A percentile compares a stretch with the other conserved stretches of the same genome.
These are phyloP conservation scores for Gouania willdenowi DNA, from an alignment of 2,797 vertebrate genomes.

Conservation along the genomic window DNA sequence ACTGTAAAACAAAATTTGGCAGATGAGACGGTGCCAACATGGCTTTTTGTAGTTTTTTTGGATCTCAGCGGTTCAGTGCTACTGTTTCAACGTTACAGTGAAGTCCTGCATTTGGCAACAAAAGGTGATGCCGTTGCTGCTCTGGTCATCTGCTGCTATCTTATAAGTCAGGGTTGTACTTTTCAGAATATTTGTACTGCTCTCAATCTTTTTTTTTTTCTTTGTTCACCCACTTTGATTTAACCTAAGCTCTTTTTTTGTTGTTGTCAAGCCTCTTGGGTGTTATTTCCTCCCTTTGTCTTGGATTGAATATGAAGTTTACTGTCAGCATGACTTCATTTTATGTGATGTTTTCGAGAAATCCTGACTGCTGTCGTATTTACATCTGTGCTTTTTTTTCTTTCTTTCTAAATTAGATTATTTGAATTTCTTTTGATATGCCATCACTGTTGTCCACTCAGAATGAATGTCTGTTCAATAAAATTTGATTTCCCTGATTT, in stretches of 20 bases:
- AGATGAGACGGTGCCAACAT: conserved; percentile 49
- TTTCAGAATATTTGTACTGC: conserved; percentile 18
- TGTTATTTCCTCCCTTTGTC: conserved; percentile 30
- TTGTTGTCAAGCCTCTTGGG: conserved; percentile 19
- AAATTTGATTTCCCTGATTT: conserved; percentile 38
- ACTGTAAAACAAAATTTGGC: conserved; percentile 26
- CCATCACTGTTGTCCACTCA: conserved; percentile 33
- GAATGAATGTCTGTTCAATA: conserved; percentile 55
- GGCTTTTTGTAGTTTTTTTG: conserved; percentile 28
- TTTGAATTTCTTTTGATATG: conserved; percentile 34
- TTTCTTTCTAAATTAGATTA: conserved; percentile 1
- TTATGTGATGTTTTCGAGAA: conserved; percentile 50
- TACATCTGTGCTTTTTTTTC: too few species aligned
- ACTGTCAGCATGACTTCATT: conserved; percentile 52
- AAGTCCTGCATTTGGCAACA: conserved; percentile 21
- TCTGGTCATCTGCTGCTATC: conserved; percentile 49
- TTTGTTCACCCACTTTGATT: conserved; percentile 19
- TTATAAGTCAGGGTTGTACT: conserved; percentile 34
- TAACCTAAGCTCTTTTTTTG: conserved; percentile 34
- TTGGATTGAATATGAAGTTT: conserved; percentile 34
- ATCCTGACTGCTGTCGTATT: too few species aligned
- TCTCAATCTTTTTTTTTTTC: conserved; percentile 5
- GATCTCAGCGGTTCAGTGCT: conserved; percentile 14
- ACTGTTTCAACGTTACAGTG: conserved; percentile 17
- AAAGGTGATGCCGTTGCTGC: conserved; percentile 18